phyloP scores from a whole-genome alignment of 1,140 invertebrate genomes.

The Pogonomyrmex barbatus region DNA sequence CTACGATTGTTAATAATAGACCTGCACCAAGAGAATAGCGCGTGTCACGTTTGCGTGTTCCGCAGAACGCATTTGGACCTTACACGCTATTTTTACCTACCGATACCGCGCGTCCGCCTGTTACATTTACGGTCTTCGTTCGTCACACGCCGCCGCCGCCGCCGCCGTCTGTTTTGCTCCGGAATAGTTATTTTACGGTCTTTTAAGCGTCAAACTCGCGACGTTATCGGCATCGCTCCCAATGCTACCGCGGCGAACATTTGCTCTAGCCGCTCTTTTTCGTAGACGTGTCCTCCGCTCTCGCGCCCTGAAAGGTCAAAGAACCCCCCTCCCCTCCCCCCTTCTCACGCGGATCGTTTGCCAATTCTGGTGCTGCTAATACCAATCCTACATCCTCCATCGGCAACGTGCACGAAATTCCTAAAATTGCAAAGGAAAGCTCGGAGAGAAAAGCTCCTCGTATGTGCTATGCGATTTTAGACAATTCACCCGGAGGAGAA shows the following conservation, averaged over 20 bases:
- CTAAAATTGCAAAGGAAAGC: not conserved
- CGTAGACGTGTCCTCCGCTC: not conserved
- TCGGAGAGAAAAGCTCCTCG: not conserved
- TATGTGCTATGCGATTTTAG: too few relatives aligned
- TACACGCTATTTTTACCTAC: slow-evolving; percentile 49
- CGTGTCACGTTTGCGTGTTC: slow-evolving; percentile 29
- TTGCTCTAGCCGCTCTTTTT: not conserved
- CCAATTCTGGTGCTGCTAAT: slow-evolving; percentile 60
- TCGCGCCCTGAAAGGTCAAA: slow-evolving; percentile 66
- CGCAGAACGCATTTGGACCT: slow-evolving; percentile 35
- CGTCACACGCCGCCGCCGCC: slow-evolving; percentile 5
- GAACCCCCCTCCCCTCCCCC: slow-evolving; percentile 57
- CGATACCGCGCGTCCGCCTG: slow-evolving; percentile 9
- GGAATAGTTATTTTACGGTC: slow-evolving; percentile 33
- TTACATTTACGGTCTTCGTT: slow-evolving; percentile 17
- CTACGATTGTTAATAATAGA: slow-evolving; percentile 57
- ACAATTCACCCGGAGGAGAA: not conserved
- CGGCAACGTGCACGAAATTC: not conserved
- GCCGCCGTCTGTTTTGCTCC: slow-evolving; percentile 9
- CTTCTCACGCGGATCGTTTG: slow-evolving; percentile 65
- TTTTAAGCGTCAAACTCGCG: slow-evolving; percentile 36
- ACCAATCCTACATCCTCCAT: not conserved
- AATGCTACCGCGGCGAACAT: not conserved
- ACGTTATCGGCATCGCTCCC: not conserved
- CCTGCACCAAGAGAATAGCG: slow-evolving; percentile 9